phyloP scores from a whole-genome alignment of 2,113 vertebrate species.

The Carassius gibelio region DNA sequence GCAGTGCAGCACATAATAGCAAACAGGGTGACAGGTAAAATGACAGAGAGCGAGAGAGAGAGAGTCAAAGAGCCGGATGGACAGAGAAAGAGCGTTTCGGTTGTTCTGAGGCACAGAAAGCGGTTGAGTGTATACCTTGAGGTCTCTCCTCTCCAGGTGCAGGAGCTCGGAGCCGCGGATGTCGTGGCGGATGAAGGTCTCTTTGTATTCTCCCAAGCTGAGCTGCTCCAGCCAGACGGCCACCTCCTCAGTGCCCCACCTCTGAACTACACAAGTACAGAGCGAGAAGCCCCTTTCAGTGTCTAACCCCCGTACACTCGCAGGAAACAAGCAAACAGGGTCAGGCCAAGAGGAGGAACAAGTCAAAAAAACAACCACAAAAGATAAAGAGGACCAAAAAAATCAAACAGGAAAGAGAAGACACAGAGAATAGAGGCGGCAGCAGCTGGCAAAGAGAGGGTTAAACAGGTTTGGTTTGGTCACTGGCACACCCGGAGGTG shows the following conservation, averaged over 20 bases:
- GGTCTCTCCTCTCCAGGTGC: constrained; percentile 98
- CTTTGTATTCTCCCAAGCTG: constrained; percentile 99
- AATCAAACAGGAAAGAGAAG: constrained; percentile 61
- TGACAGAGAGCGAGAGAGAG: constrained; percentile 52
- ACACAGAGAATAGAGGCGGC: constrained; percentile 71
- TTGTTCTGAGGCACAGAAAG: constrained; percentile 77
- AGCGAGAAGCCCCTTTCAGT: constrained; percentile 92
- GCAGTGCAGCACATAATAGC: constrained; percentile 67
- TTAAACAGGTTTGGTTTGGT: constrained; percentile 63
- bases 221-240: constrained; percentile 98
- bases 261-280: constrained; percentile 98
- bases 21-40: constrained; percentile 57
- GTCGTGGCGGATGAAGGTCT: constrained; percentile 97
- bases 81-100: constrained; percentile 47
- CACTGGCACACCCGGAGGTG: constrained; percentile 50
- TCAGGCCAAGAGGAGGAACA: constrained; percentile 65
- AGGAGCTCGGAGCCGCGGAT: constrained; percentile 98
- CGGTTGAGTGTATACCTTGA: constrained; percentile 89
- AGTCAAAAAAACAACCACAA: constrained; percentile 74
- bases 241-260: constrained; percentile 99
- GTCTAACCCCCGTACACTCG: constrained; percentile 79
- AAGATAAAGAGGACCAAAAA: constrained; percentile 62
- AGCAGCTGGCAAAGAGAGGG: constrained; percentile 79
- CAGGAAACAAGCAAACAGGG: constrained; percentile 82
- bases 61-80: constrained; percentile 48